Base-by-base conservation (phyloP, 2,113 vertebrate genomes). In the Meleagris gallopavo region DNA sequence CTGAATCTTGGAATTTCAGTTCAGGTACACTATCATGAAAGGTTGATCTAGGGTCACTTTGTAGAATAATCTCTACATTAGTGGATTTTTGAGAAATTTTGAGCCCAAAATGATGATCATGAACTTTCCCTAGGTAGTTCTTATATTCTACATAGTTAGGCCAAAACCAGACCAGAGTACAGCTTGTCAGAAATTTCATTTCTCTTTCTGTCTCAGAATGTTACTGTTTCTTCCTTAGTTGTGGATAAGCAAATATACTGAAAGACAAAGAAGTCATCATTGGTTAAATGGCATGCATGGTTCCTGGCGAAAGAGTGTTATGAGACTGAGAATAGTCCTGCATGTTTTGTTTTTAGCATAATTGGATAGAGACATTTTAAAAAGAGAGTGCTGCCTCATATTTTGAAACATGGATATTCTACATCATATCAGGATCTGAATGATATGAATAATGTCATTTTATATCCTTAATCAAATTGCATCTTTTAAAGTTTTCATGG, bases 301-400 rank as follows among this genome's bases (percentile, higher is more conserved):
- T 32, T 91, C n/a, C 62, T 86, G 22, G n/a, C n/a, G n/a, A n/a
- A n/a, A n/a, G 27, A 79, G 8, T 61, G 6, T 12, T 72, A 36
- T 48, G 7, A 70, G 24, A 25, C 58, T 62, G 36, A 75, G 62
- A 82, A 69, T 52, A 70, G 64, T 76, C 18, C 9, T 60, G 38
- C 25, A 74, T 55, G 9, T 74, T 25, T 41, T 83, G 34, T 24
- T 73, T 11, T 87, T 74, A 66, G 13, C 2, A 4, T 67, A 57
- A 94, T 90, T 88, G 36, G 88, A 64, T 60, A 76, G 76, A 94
- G 9, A 12, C 2, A 18, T 81, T 89, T 94, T 92, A 80, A n/a
- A 81, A 89, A 76, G 15, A 64, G 29, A 62, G 58, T 22, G 6
- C 61, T 85, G 24, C 6, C 11, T 81, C 3, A 30, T 64, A 19